Base-by-base conservation (phyloP, 2,888 invertebrate species). In the Orthosia incerta region DNA sequence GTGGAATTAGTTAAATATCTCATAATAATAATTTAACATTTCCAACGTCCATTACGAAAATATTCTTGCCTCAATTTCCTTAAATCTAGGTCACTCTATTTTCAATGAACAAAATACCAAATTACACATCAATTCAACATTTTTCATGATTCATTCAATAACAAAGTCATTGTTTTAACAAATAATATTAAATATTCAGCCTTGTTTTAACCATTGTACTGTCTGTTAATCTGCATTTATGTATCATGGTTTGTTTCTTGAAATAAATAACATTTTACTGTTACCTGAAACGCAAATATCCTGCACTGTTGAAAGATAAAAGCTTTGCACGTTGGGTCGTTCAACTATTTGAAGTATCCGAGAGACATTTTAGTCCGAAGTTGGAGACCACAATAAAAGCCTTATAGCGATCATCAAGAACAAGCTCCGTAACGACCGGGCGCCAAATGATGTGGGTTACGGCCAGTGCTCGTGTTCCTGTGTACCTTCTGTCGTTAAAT, bases 361-460 rank as follows among this genome's bases (percentile, higher is more conserved):
- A 74, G 80, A 84, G 79, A 85, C 73, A 86, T 88, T 89, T 88
- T 85, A 85, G 79, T 85, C 68, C 71, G 61, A 87, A 87, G 88
- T 89, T 89, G 87, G 90, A 90, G 88, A 88, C 83, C 84, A 89
- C 89, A 91, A 91, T 92, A 93, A 93, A 92, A 91, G 80, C 88
- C 89, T 92, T 93, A 93, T 89, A 87, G 88, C 89, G 76, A 87
- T 89, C 91, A 93, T 94, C 90, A 91, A 91, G 89, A 85, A 89
- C 86, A 89, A 88, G 89, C 86, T 82, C 86, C 86, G 85, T 91
- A 93, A 93, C 91, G 92, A 91, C 89, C 89, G 87, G 88, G 87
- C 83, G 83, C 89, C 90, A 90, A 93, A 94, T 90, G 91, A 91
- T 87, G 91, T 88, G 90, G 92, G 91, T 91, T 91, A 92, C 89